Evolutionary conservation across 2,888 invertebrate species (phyloP).

Genomic region (Stictocephala bisonia): DNA sequence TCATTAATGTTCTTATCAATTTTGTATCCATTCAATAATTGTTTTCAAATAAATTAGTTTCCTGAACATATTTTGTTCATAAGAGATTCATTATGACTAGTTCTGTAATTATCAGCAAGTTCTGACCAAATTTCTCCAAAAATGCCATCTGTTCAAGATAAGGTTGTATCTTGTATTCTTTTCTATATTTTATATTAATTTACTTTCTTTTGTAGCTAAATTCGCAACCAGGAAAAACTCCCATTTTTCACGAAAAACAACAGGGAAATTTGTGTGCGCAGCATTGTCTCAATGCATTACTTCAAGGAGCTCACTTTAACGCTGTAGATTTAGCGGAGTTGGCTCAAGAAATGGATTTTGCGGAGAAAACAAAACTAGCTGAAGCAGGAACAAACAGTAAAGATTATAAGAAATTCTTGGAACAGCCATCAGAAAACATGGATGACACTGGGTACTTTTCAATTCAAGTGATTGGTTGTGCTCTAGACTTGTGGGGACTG

Average conservation of each 20-base stretch:
- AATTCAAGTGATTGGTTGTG: constrained; percentile 81
- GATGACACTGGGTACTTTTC: constrained; percentile 87
- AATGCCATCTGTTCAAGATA: too few relatives aligned
- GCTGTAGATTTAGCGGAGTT: constrained; percentile 80
- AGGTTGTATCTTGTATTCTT: too few relatives aligned
- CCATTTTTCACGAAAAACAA: constrained; percentile 66
- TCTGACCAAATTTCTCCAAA: too few relatives aligned
- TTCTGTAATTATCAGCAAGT: too few relatives aligned
- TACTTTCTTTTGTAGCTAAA: too few relatives aligned
- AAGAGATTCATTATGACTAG: too few relatives aligned
- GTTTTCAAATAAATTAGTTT: too few relatives aligned
- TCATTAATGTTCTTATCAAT: too few relatives aligned
- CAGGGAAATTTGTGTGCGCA: constrained; percentile 84
- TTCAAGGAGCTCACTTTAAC: constrained; percentile 80
- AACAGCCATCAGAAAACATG: constrained; percentile 82
- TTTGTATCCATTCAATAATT: too few relatives aligned
- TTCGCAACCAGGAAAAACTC: too few relatives aligned
- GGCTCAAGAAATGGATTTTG: constrained; percentile 76
- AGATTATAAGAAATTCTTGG: constrained; percentile 75
- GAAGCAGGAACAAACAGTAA: constrained; percentile 77
- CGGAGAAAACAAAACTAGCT: constrained; percentile 77
- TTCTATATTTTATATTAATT: too few relatives aligned
- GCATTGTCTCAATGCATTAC: constrained; percentile 82
- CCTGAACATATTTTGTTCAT: too few relatives aligned
- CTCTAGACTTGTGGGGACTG: constrained; percentile 77